A percentile compares a stretch with the other conserved stretches of the same genome.
Conservation (phyloP, 2,113 vertebrate species). For the Hystrix brachyura region DNA sequence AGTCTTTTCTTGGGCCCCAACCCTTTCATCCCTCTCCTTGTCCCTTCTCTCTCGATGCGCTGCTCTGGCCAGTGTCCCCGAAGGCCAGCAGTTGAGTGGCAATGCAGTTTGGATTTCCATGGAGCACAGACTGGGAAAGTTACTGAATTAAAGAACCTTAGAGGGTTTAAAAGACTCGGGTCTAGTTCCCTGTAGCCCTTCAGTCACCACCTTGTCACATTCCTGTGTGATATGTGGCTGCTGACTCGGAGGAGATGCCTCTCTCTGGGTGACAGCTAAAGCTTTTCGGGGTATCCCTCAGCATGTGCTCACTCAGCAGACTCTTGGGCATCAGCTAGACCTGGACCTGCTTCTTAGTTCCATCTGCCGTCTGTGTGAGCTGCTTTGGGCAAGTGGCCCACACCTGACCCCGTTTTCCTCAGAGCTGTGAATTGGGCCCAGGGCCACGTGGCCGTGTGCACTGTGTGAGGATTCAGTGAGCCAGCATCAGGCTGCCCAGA, state of each 20-base stretch:
- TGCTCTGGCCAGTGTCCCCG: neutral
- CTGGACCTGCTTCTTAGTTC: neutral
- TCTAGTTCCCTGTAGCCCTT: neutral
- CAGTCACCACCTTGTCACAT: neutral
- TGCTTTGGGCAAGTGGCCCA: neutral
- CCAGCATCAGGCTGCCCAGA: neutral
- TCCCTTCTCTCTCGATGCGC: neutral
- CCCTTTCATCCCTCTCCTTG: neutral
- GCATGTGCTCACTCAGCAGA: neutral
- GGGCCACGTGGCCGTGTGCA: neutral
- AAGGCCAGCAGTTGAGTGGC: neutral
- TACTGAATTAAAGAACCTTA: neutral
- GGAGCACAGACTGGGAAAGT: neutral
- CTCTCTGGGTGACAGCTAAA: neutral
- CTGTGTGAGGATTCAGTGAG: neutral
- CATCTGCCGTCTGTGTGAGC: neutral
- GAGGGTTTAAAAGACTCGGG: neutral
- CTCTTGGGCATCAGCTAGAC: neutral
- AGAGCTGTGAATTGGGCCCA: neutral
- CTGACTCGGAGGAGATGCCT: neutral
- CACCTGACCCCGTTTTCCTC: neutral
- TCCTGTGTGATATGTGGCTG: neutral
- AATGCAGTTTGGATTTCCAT: neutral
- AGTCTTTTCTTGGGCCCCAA: neutral
- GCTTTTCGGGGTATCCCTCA: neutral